phyloP scores from a whole-genome alignment of 2,888 invertebrate genomes.

The Odiellus spinosus region DNA sequence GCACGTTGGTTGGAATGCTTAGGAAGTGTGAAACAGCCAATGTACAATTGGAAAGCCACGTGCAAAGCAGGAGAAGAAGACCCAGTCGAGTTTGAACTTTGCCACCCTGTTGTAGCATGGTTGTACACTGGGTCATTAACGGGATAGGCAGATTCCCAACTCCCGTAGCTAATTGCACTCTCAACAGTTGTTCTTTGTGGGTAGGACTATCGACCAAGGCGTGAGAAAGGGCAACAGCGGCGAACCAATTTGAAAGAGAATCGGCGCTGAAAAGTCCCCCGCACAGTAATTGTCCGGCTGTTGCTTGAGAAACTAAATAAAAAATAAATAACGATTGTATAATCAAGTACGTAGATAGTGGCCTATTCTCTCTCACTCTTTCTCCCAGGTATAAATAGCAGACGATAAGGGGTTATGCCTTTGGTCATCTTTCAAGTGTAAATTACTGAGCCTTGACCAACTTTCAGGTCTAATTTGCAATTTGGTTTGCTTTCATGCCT shows the following conservation, averaged over 20 bases:
- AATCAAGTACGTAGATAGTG: too few relatives aligned
- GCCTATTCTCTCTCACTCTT: too few relatives aligned
- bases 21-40: slow-evolving; percentile 68
- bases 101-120: slow-evolving; percentile 58
- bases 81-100: slow-evolving; percentile 72
- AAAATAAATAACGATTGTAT: too few relatives aligned
- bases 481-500: too few relatives aligned
- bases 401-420: too few relatives aligned
- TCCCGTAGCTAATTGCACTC: slow-evolving; percentile 75
- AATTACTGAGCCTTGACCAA: too few relatives aligned
- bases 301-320: slow-evolving; percentile 31
- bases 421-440: too few relatives aligned
- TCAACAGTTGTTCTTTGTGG: slow-evolving; percentile 68
- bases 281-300: slow-evolving; percentile 72
- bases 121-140: slow-evolving; percentile 71
- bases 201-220: slow-evolving; percentile 60
- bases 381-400: too few relatives aligned
- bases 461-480: too few relatives aligned
- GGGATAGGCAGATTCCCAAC: slow-evolving; percentile 71
- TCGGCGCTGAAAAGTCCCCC: slow-evolving; percentile 80
- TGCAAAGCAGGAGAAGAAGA: slow-evolving; percentile 71
- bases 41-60: slow-evolving; percentile 73
- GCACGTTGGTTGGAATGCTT: slow-evolving; percentile 57
- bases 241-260: slow-evolving; percentile 85
- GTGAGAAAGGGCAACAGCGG: slow-evolving; percentile 77